Base-by-base conservation (phyloP, 2,888 invertebrate species). In the Magallana nippona region DNA sequence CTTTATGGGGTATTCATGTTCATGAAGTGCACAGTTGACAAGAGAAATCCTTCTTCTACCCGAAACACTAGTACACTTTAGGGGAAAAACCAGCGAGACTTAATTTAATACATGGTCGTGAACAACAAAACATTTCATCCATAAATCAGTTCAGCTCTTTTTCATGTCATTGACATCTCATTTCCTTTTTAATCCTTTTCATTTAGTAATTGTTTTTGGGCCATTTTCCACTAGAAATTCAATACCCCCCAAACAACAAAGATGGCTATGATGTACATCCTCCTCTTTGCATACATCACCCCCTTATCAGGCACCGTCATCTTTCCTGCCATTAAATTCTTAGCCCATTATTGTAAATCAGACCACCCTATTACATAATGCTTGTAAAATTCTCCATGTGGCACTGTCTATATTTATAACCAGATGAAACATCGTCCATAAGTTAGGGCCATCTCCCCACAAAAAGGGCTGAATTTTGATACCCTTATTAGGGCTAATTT, bases 401-500 rank as follows among this genome's bases (percentile, higher is more conserved):
- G 3, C 32, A 32, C 32, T 44, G 44, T 44, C 44, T 44, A 44
- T 44, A 8, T 44, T 8, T 44, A 44, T 44, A 44, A 2, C 44
- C 8, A 44, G 44, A 44, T 44, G 44, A 3, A 5, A 44, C 44
- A 44, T 8, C 13, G 32, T 27, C 15, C 27, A 71, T 15, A 27
- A 22, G 15, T 22, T 27, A 5, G 71, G 71, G 10, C 27, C 60
- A 44, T 44, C 44, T 8, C 8, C 44, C 19, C 19, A 27, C 15
- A 71, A 13, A 11, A 32, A 10, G 32, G 32, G 27, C 71, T 27
- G 22, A 27, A 71, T 71, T 71, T 71, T 32, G 71, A 71, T 71
- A 27, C 27, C 71, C 2, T 71, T 71, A 27, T 27, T 44, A 71
- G 32, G 71, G 27, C 32, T 71, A 71, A 71, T 71, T 71, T 71